phyloP scores from a whole-genome alignment of 2,797 vertebrate genomes.

The Mergus octosetaceus region DNA sequence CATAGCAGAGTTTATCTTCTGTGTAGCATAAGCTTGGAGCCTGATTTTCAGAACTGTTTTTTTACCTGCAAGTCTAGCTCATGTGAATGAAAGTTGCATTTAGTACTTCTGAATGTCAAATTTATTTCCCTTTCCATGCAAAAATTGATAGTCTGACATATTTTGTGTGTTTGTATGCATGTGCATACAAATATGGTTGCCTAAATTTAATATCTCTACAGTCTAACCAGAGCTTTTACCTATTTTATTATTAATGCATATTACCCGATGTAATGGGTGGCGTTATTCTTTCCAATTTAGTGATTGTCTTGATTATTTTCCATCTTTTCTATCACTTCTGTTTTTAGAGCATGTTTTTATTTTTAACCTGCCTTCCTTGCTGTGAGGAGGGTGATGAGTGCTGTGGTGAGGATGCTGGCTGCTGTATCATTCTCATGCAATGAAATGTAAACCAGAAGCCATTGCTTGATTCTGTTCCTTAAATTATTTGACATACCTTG shows the following conservation, averaged over 20 bases:
- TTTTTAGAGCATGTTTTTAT: background rate
- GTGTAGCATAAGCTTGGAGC: background rate
- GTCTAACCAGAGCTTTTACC: background rate
- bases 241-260: background rate
- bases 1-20: background rate
- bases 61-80: background rate
- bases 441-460: background rate
- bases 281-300: background rate
- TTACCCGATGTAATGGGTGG: background rate
- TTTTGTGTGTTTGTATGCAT: fast-evolving
- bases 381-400: background rate
- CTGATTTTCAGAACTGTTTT: background rate
- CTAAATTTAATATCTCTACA: fast-evolving
- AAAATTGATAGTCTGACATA: background rate
- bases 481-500: background rate
- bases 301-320: background rate
- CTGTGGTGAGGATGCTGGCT: background rate
- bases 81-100: background rate
- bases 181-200: background rate
- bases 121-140: background rate
- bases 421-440: background rate
- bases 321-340: background rate
- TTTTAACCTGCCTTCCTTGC: background rate
- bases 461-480: background rate
- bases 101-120: background rate